These are phyloP conservation scores for Serinus canaria DNA, from an alignment of 2,113 vertebrate species.

Conservation along the genomic window DNA sequence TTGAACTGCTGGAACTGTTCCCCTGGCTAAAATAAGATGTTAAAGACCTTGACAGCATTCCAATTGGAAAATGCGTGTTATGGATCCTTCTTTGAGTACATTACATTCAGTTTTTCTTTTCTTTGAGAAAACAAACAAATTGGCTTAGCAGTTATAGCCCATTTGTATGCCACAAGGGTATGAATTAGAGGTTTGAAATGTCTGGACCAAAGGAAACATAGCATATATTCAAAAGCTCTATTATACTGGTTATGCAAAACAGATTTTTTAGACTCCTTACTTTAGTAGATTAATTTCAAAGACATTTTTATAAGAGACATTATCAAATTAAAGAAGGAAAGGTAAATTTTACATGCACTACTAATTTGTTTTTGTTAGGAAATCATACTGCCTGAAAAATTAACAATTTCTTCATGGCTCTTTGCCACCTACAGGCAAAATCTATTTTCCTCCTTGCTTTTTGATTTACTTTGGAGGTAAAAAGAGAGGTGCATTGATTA, in stretches of 20 bases:
- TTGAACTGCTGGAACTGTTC: slow-evolving; percentile 41
- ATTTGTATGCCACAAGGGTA: neutral
- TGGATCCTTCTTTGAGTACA: neutral
- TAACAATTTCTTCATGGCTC: neutral
- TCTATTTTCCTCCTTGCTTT: neutral
- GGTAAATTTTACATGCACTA: neutral
- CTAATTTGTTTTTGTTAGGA: neutral
- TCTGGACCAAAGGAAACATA: neutral
- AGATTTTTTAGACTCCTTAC: neutral
- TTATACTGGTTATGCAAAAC: neutral
- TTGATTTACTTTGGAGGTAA: neutral
- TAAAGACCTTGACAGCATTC: slow-evolving; percentile 35
- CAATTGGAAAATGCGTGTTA: slow-evolving; percentile 9
- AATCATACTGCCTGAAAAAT: neutral
- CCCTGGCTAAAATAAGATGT: slow-evolving; percentile 26
- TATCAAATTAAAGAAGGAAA: neutral
- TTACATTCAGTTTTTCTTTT: neutral
- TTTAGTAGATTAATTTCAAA: neutral
- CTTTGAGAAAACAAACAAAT: slow-evolving; percentile 37
- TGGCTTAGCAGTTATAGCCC: slow-evolving; percentile 26
- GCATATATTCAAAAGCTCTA: neutral
- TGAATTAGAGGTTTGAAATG: slow-evolving; percentile 24
- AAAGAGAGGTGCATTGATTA: neutral
- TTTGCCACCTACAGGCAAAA: neutral
- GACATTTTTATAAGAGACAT: neutral